Conservation (phyloP, 1,140 invertebrate genomes). For the Drosophila melanica region DNA sequence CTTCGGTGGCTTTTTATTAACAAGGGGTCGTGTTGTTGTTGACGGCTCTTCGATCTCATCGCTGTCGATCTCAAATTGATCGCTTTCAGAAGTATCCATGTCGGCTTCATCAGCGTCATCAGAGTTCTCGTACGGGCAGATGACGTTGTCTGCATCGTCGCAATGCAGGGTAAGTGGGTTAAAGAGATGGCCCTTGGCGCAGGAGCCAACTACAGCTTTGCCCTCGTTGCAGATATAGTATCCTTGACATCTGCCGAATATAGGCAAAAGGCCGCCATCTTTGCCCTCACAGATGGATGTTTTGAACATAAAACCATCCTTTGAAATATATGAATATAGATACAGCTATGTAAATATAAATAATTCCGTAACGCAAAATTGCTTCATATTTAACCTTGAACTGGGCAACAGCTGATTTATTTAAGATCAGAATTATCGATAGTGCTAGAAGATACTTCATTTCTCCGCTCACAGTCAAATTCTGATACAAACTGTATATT, state of each 20-base stretch:
- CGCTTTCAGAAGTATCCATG: not conserved
- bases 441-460: conserved; percentile 47
- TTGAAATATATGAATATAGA: not conserved
- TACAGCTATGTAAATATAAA: not conserved
- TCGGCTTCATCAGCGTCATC: conserved; percentile 40
- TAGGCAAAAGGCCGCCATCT: conserved; percentile 65
- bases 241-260: conserved; percentile 66
- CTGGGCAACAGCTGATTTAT: conserved; percentile 29
- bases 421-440: conserved; percentile 35
- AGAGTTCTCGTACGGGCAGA: conserved; percentile 44
- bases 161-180: conserved; percentile 59
- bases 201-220: conserved; percentile 64
- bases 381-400: conserved; percentile 37
- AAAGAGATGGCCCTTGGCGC: conserved; percentile 55
- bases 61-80: conserved; percentile 5
- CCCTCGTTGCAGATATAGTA: conserved; percentile 73
- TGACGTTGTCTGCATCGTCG: conserved; percentile 54
- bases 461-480: conserved; percentile 18
- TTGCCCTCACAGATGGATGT: conserved; percentile 62
- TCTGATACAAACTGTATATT: conserved; percentile 27
- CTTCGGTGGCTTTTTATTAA: conserved; percentile 17
- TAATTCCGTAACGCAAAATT: not conserved
- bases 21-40: conserved; percentile 1
- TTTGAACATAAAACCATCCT: conserved; percentile 55
- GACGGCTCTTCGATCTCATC: conserved; percentile 20